phyloP scores from a whole-genome alignment of 2,797 vertebrate genomes.

The Micromesistius poutassou region DNA sequence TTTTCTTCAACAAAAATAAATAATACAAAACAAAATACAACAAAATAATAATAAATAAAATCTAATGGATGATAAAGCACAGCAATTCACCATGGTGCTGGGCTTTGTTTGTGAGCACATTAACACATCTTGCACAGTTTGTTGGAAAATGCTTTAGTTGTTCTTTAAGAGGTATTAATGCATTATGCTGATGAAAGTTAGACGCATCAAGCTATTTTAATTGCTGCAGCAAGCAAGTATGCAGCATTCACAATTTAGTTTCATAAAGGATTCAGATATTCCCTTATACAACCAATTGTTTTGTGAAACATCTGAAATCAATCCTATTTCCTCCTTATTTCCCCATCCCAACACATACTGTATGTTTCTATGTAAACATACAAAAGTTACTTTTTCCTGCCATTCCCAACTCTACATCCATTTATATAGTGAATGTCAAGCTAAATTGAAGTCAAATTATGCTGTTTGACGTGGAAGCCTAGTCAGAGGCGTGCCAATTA shows the following conservation, averaged over 20 bases:
- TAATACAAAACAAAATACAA: no score
- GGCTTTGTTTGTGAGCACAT: neutral
- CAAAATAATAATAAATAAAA: no score
- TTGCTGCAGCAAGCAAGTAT: neutral
- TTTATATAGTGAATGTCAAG: neutral
- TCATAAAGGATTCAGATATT: conserved; percentile 21
- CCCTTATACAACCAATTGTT: neutral
- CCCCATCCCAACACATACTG: neutral
- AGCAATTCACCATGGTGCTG: neutral
- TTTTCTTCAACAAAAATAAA: neutral
- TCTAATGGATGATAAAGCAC: neutral
- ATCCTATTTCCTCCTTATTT: neutral
- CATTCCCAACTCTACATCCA: neutral
- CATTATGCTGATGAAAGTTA: neutral
- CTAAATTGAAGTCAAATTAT: conserved; percentile 27
- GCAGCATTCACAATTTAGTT: neutral
- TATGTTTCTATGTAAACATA: neutral
- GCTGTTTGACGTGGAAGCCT: conserved; percentile 43
- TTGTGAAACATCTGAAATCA: no score
- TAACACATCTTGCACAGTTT: neutral
- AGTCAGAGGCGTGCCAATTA: conserved; percentile 44
- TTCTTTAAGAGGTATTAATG: neutral
- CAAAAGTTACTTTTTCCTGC: neutral
- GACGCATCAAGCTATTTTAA: neutral
- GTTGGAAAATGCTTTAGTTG: neutral